A percentile compares a stretch with the other conserved stretches of the same genome.
phyloP scores from a whole-genome alignment of 1,140 invertebrate genomes.

The Thalassaphorura encarpata region DNA sequence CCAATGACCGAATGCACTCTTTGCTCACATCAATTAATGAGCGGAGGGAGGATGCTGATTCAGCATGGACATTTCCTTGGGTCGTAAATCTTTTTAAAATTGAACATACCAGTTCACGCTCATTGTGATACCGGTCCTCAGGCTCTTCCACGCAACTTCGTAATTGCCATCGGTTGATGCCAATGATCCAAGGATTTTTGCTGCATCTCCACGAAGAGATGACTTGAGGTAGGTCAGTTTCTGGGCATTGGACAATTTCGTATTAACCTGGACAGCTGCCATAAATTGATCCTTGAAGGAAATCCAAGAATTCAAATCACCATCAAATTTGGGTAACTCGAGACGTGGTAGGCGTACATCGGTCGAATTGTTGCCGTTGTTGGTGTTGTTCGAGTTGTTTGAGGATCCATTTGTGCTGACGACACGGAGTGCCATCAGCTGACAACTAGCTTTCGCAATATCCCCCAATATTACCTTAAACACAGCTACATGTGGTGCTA shows the following conservation, averaged over 20 bases:
- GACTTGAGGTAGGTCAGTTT: slow-evolving; percentile 13
- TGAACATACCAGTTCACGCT: background rate
- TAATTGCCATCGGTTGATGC: background rate
- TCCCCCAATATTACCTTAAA: too few relatives aligned
- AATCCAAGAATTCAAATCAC: slow-evolving; percentile 1
- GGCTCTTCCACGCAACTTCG: background rate
- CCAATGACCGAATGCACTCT: background rate
- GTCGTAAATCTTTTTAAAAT: background rate
- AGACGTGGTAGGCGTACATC: slow-evolving; percentile 8
- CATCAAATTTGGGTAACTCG: slow-evolving; percentile 5
- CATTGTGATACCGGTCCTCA: background rate
- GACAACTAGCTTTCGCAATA: too few relatives aligned
- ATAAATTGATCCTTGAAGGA: slow-evolving; percentile 7
- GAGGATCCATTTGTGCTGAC: too few relatives aligned
- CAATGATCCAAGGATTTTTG: background rate
- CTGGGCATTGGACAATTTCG: background rate
- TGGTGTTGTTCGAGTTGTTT: too few relatives aligned
- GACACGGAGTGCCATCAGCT: too few relatives aligned
- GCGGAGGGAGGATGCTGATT: background rate
- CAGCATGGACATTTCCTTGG: background rate
- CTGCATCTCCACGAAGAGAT: slow-evolving; percentile 2
- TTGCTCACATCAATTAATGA: background rate
- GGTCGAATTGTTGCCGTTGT: too few relatives aligned
- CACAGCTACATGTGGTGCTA: too few relatives aligned
- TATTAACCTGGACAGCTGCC: background rate